phyloP scores from a whole-genome alignment of 92 coral and sea anemone species.

The Pocillopora meandrina region DNA sequence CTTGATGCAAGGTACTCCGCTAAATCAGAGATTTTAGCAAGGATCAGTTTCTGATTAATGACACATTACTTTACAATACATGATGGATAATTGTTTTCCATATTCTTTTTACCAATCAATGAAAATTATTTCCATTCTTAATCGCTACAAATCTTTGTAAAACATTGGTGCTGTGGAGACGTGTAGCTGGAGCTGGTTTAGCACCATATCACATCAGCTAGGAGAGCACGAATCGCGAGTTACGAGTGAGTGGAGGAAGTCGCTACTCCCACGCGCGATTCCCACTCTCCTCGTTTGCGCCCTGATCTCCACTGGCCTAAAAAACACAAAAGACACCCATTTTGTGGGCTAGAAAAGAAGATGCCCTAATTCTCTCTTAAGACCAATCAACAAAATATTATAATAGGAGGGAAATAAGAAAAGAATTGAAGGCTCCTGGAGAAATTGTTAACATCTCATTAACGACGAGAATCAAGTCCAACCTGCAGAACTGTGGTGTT shows the following conservation, averaged over 20 bases:
- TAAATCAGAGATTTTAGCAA: slow-evolving; percentile 21
- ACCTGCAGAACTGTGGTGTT: slow-evolving; percentile 84
- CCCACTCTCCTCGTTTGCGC: too few species aligned
- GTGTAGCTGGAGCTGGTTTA: too few species aligned
- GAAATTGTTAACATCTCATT: neutral
- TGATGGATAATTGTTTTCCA: neutral
- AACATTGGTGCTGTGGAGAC: too few species aligned
- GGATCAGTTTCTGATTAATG: neutral
- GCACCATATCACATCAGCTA: too few species aligned
- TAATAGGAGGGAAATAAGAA: neutral
- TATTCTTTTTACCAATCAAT: neutral
- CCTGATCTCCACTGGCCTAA: too few species aligned
- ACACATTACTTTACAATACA: neutral
- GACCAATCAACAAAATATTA: neutral
- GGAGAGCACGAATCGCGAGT: too few species aligned
- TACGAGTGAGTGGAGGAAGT: too few species aligned
- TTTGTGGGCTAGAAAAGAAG: too few species aligned
- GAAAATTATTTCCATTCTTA: neutral
- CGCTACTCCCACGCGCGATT: too few species aligned
- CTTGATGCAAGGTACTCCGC: slow-evolving; percentile 91
- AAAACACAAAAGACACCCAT: too few species aligned
- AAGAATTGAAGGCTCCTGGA: neutral
- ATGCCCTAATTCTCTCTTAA: neutral
- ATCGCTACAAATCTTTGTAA: too few species aligned
- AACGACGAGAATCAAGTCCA: neutral